Evolutionary conservation across 2,113 vertebrate species (phyloP).

Genomic region (Bambusicola thoracicus): DNA sequence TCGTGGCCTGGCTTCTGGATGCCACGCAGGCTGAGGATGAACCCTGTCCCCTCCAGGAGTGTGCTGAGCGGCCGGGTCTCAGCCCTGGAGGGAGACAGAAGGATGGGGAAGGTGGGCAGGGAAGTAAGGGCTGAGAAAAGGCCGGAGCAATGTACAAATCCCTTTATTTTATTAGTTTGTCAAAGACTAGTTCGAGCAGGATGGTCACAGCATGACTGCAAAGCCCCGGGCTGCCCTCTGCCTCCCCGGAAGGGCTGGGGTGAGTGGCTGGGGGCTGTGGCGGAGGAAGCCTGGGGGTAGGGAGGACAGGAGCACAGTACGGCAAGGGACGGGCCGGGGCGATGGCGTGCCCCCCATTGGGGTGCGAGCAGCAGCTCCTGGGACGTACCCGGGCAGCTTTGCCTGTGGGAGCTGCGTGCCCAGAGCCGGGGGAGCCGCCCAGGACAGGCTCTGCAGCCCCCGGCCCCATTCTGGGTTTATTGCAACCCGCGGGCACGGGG

Average conservation of each 20-base stretch:
- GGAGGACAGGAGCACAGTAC: not conserved
- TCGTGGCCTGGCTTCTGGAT: not conserved
- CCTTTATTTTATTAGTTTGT: conserved; percentile 72
- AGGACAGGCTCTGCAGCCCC: conserved; percentile 10
- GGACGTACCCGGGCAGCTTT: not conserved
- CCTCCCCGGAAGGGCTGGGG: not conserved
- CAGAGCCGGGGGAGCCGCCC: not conserved
- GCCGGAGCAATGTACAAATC: conserved; percentile 73
- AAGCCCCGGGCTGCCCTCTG: not conserved
- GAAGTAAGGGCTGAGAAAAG: not conserved
- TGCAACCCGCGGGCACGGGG: not conserved
- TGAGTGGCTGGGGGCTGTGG: conserved; percentile 12
- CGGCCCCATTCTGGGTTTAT: conserved; percentile 31
- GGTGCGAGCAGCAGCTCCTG: conserved; percentile 17
- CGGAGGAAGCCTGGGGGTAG: conserved; percentile 2
- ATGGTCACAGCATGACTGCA: conserved; percentile 75
- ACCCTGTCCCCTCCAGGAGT: rapidly evolving
- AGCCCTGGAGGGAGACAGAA: not conserved
- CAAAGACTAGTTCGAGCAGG: conserved; percentile 76
- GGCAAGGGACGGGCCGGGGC: not conserved
- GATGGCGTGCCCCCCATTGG: not conserved
- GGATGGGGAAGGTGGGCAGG: not conserved
- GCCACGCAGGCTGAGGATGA: not conserved
- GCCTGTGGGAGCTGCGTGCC: not conserved
- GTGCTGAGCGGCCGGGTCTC: not conserved